phyloP scores from a whole-genome alignment of 2,113 vertebrate species.

The Megaleporinus macrocephalus region DNA sequence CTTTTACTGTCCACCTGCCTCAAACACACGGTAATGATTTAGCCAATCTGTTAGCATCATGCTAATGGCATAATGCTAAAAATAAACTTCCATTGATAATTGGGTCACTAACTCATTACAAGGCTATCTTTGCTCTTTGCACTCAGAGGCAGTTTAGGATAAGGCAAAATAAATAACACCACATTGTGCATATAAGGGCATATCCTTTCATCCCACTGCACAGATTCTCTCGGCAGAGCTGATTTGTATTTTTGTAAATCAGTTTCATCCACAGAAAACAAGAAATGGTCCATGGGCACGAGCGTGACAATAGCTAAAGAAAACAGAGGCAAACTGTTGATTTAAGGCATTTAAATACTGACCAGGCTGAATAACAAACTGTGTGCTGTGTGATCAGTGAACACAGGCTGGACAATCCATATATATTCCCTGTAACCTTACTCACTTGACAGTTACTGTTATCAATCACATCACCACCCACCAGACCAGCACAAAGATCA shows the following conservation, averaged over 20 bases:
- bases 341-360: slow-evolving; percentile 62
- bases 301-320: slow-evolving; percentile 71
- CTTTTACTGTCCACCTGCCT: no score
- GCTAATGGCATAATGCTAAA: no score
- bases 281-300: slow-evolving; percentile 54
- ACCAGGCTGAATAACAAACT: slow-evolving; percentile 35
- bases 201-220: not conserved
- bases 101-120: no score
- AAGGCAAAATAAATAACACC: slow-evolving; percentile 51
- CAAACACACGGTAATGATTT: no score
- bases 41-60: no score
- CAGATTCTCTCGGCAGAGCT: slow-evolving; percentile 30
- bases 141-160: slow-evolving; percentile 22
- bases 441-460: slow-evolving; percentile 41
- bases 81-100: no score
- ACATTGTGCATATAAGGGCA: not conserved
- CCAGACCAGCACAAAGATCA: no score
- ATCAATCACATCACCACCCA: no score
- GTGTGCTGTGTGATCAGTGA: slow-evolving; percentile 12
- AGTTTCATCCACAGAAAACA: slow-evolving; percentile 58
- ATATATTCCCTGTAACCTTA: slow-evolving; percentile 22
- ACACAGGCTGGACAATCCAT: not conserved
- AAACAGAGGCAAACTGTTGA: slow-evolving; percentile 63
- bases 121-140: no score
- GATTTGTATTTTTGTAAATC: slow-evolving; percentile 78